Percentiles rank a stretch among this genome's conserved stretches.
Evolutionary conservation across 2,797 vertebrate species (phyloP).

Genomic region (Todus mexicanus): DNA sequence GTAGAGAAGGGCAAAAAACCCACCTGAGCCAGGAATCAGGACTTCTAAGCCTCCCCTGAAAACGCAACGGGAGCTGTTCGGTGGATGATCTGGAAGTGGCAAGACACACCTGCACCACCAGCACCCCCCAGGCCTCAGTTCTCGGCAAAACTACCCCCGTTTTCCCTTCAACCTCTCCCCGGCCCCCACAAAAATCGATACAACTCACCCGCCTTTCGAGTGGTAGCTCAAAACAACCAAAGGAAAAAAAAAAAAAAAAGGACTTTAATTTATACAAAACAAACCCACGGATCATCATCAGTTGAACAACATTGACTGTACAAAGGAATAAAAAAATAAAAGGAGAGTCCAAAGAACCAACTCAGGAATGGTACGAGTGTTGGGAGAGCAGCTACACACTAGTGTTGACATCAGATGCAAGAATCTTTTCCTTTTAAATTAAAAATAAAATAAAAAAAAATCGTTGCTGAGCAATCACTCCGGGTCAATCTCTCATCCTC

Average conservation of each 20-base stretch:
- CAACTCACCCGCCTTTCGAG: not conserved
- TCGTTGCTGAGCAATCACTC: not conserved
- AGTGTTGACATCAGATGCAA: constrained; percentile 67
- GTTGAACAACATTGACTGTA: constrained; percentile 73
- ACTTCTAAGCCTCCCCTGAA: not conserved
- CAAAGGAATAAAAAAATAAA: constrained; percentile 72
- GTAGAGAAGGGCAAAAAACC: not conserved
- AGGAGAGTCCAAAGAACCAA: constrained; percentile 10
- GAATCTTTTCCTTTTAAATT: constrained; percentile 28
- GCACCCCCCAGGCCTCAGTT: not conserved
- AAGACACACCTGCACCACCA: not conserved
- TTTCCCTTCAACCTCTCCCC: not conserved
- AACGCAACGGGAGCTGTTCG: rapidly evolving
- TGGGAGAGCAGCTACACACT: constrained; percentile 68
- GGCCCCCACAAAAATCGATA: rapidly evolving
- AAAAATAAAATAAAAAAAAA: not conserved
- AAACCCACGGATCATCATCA: constrained; percentile 32
- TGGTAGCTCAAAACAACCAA: constrained; percentile 10
- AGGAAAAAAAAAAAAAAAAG: not conserved
- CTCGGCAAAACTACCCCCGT: not conserved
- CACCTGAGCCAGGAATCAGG: not conserved
- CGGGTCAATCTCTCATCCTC: not conserved
- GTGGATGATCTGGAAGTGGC: not conserved
- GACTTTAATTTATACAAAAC: constrained; percentile 66
- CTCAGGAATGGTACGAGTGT: constrained; percentile 62